These are phyloP conservation scores for Ooceraea biroi DNA, from an alignment of 1,140 invertebrate genomes.

Conservation along the genomic window DNA sequence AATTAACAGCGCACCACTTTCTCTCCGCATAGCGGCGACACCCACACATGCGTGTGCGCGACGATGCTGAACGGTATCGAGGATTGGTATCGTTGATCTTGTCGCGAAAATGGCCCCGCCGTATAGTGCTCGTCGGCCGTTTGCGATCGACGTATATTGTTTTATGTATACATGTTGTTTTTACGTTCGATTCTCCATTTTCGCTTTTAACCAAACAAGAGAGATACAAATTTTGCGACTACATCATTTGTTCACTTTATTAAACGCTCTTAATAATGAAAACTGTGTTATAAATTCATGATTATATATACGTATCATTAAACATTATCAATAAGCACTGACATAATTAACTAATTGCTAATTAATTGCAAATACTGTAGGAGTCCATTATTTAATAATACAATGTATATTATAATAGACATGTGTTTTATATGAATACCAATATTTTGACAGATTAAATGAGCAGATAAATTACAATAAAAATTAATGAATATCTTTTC, in stretches of 20 bases:
- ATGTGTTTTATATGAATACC: not conserved
- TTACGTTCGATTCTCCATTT: not conserved
- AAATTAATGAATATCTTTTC: not conserved
- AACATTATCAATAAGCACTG: not conserved
- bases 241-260: not conserved
- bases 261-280: not conserved
- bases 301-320: not conserved
- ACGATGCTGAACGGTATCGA: conserved; percentile 36
- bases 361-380: not conserved
- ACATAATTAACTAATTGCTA: conserved; percentile 18
- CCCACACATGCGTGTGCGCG: conserved; percentile 70
- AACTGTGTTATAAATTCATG: not conserved
- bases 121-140: conserved; percentile 51
- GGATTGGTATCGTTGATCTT: conserved; percentile 52
- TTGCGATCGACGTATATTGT: conserved; percentile 22
- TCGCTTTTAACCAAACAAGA: not conserved
- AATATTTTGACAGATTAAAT: not conserved
- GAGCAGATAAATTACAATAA: not conserved
- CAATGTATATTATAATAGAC: not conserved
- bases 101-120: conserved; percentile 37
- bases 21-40: conserved; percentile 76
- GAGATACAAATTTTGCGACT: not conserved
- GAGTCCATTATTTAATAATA: conserved; percentile 3
- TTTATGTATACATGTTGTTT: too few species aligned
- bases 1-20: conserved; percentile 80